Base-by-base conservation (phyloP, 2,888 invertebrate species). In the Pollenia amentaria region DNA sequence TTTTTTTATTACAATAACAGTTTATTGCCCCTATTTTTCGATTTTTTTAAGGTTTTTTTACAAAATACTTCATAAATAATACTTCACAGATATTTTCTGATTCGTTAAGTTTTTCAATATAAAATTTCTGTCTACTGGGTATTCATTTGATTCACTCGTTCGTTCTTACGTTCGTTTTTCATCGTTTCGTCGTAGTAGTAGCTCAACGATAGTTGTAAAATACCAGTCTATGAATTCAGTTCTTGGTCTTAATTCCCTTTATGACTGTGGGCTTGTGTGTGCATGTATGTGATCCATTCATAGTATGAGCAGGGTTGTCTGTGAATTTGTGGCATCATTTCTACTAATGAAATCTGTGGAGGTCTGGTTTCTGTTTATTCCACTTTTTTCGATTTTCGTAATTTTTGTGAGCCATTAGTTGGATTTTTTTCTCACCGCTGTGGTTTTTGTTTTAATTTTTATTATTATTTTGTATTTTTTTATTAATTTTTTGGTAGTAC, bases 301-400 rank as follows among this genome's bases (percentile, higher is more conserved):
- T 9, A 48, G 51, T 16, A 11, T 38, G 8, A n/a, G 51, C 51
- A 51, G 10, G 6, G 11, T 8, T 40, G 40, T 51, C 11, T 69
- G 16, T 51, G 42, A 38, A 29, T 29, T 29, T 29, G 42, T 42
- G 3, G 65, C 18, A 57, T 46, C 62, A 73, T 69, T 84, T 80
- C 80, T 84, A 64, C 75, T 84, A 80, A 85, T 85, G 76, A 85
- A 85, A 80, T 85, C 67, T 64, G 38, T 12, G 55, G 38, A 55
- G 55, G 84, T 69, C 51, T 78, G 69, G 46, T 67, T 65, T n/a
- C 70, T 76, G 60, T 65, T 79, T 60, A 69, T 69, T 11, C 11
- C 16, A 48, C n/a, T 51, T 76, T 72, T 64, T 70, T 69, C 48
- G 55, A 21, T 38, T 21, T 42, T 40, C 21, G 38, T 38, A 46